These are phyloP conservation scores for Zaprionus lineosus DNA, from an alignment of 2,888 invertebrate species.

Conservation along the genomic window DNA sequence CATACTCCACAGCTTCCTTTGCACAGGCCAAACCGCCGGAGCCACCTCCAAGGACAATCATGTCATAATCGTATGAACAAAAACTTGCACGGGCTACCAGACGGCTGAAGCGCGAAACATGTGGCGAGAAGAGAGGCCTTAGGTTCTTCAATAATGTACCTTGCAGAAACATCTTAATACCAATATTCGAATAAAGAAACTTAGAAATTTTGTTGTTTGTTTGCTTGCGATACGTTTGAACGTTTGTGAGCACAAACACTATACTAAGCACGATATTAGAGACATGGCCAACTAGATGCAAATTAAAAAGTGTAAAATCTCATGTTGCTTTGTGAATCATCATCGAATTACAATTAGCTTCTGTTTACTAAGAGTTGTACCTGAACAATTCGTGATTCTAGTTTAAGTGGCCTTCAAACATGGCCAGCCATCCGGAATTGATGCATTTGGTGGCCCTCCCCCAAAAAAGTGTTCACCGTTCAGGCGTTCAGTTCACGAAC, in stretches of 20 bases:
- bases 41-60: slow-evolving; percentile 97
- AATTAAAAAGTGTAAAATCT: no score
- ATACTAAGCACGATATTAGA: no score
- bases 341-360: no score
- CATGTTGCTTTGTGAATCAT: no score
- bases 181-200: slow-evolving; percentile 13
- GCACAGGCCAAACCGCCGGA: slow-evolving; percentile 98
- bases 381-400: no score
- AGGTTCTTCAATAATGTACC: not conserved
- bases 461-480: not conserved
- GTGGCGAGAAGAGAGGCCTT: not conserved
- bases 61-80: slow-evolving; percentile 89
- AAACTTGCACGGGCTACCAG: not conserved
- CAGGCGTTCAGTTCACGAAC: not conserved
- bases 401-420: not conserved
- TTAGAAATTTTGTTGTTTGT: slow-evolving; percentile 17
- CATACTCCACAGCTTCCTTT: slow-evolving; percentile 91
- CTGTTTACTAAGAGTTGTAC: no score
- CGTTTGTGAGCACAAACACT: no score
- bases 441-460: not conserved
- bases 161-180: not conserved
- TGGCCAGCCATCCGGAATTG: not conserved
- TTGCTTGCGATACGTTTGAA: not conserved
- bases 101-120: not conserved
- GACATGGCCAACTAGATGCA: no score